These are phyloP conservation scores for Amiota communis DNA, from an alignment of 2,888 invertebrate genomes.

Conservation along the genomic window DNA sequence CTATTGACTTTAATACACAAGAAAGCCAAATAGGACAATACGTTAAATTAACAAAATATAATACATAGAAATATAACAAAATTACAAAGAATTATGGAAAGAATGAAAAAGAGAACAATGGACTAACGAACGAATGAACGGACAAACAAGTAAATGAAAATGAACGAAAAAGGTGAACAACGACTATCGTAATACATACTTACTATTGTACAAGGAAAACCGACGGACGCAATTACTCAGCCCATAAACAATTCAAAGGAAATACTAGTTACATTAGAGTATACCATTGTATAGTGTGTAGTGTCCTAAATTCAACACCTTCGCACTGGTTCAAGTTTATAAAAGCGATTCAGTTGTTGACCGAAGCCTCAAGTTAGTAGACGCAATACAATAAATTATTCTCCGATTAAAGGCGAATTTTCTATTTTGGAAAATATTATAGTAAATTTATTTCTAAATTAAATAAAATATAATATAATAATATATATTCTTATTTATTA, in stretches of 20 bases:
- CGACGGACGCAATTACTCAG: constrained; percentile 58
- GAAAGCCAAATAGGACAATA: no score
- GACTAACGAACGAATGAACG: constrained; percentile 2
- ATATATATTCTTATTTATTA: constrained; percentile 27
- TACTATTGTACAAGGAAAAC: background rate
- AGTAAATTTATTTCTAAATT: no score
- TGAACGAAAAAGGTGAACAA: constrained; percentile 16
- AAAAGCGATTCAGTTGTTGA: constrained; percentile 52
- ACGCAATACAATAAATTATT: background rate
- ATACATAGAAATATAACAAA: no score
- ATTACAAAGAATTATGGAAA: background rate
- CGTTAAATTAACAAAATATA: no score
- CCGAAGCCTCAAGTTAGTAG: constrained; percentile 54
- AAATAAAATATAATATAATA: background rate
- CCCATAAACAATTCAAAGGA: constrained; percentile 34
- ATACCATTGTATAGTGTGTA: constrained; percentile 36
- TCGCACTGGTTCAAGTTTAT: constrained; percentile 35
- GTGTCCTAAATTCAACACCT: constrained; percentile 66
- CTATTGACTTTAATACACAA: no score
- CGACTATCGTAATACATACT: no score
- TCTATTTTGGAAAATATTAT: no score
- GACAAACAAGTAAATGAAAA: constrained; percentile 38
- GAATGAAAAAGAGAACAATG: background rate
- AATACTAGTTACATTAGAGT: constrained; percentile 12
- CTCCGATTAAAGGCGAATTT: no score